Base-by-base conservation (phyloP, 2,113 vertebrate genomes). In the Tachysurus fulvidraco region DNA sequence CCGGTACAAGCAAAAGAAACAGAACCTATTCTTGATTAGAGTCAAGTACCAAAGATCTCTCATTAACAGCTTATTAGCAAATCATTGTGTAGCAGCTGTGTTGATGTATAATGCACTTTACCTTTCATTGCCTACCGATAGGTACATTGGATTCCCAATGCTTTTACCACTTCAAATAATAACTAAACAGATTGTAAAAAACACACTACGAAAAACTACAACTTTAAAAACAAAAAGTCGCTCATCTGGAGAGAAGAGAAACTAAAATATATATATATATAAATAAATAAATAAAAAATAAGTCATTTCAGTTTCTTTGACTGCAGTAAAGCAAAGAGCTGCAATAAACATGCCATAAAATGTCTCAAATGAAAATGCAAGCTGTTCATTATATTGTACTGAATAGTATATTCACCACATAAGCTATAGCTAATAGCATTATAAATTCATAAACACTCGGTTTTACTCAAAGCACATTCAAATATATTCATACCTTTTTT, bases 401-500 rank as follows among this genome's bases (percentile, higher is more conserved):
- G 23, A 62, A 11, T 62, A 60, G 59, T 23, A 60, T 23, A 64
- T n/a, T 64, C 10, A 64, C 25, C 25, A 67, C 12, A 67, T 12
- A 67, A 30, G 4, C n/a, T 67, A 30, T 67, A 62, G 60, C 60
- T 62, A 62, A 60, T 60, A 23, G 19, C 8, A 23, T n/a, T n/a
- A 60, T 19, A 60, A 60, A n/a, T 4, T 62, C 25, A 62, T 62
- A 4, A 14, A 30, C n/a, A 69, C 14, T 5, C 4, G 30, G 14
- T 67, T 67, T 5, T 30, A 13, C 28, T 13, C 62, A 65, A 65
- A 65, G 12, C 16, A 44, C 41, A 73, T 73, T 36, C 69, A 64
- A 84, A 7, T 17, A 78, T 79, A 30, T 0, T 25, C 11, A 0
- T 86, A 95, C 95, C 93, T 91, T 87, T 90, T 92, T 9, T 91